Percentiles rank a stretch among this genome's conserved stretches.
These are phyloP conservation scores for Microchrysa polita DNA, from an alignment of 2,888 invertebrate genomes.

Conservation along the genomic window DNA sequence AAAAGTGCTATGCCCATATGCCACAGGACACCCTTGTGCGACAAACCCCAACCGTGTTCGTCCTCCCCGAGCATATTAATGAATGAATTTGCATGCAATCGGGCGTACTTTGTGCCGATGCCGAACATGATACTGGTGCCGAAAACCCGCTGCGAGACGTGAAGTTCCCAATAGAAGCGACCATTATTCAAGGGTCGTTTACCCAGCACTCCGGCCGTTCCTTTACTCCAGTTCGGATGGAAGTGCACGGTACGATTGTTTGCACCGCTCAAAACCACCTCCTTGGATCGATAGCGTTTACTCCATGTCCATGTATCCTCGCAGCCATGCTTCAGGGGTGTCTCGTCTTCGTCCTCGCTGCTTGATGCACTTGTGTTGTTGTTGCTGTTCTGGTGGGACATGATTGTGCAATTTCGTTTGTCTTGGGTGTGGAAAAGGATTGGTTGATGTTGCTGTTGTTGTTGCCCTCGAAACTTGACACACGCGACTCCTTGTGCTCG, in stretches of 20 bases:
- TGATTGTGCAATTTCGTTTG: slow-evolving; percentile 43
- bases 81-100: slow-evolving; percentile 74
- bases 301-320: slow-evolving; percentile 78
- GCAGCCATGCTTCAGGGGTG: slow-evolving; percentile 65
- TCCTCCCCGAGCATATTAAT: slow-evolving; percentile 78
- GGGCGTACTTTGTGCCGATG: slow-evolving; percentile 68
- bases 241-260: slow-evolving; percentile 72
- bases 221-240: slow-evolving; percentile 80
- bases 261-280: slow-evolving; percentile 69
- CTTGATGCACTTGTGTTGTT: slow-evolving; percentile 45
- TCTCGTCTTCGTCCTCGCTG: slow-evolving; percentile 45
- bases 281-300: slow-evolving; percentile 67
- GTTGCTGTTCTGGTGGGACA: slow-evolving; percentile 47
- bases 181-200: slow-evolving; percentile 73
- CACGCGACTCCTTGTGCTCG: too few species aligned
- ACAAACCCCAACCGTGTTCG: slow-evolving; percentile 75
- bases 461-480: too few species aligned
- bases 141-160: slow-evolving; percentile 72
- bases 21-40: slow-evolving; percentile 77
- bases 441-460: slow-evolving; percentile 21
- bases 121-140: slow-evolving; percentile 83
- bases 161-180: slow-evolving; percentile 74
- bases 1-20: slow-evolving; percentile 71
- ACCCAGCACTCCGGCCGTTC: slow-evolving; percentile 77
- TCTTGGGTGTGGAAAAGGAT: slow-evolving; percentile 23